A percentile compares a stretch with the other conserved stretches of the same genome.
Conservation (phyloP, 2,888 invertebrate genomes). For the Nezara viridula region DNA sequence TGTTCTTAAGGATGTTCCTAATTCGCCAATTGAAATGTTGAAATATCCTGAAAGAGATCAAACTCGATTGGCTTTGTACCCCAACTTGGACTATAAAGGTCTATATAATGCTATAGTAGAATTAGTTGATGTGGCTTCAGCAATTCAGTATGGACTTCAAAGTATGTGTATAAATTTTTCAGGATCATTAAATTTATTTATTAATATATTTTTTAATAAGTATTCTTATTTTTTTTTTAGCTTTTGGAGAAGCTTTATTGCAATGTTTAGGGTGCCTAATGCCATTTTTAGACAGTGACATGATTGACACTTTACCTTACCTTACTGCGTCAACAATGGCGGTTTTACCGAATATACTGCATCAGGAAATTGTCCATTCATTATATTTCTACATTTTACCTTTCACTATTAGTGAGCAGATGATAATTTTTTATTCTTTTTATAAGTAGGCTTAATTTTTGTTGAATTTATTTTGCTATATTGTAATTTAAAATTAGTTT, state of each 20-base stretch:
- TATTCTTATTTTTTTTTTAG: slow-evolving; percentile 70
- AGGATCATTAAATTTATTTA: slow-evolving; percentile 45
- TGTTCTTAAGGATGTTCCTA: slow-evolving; percentile 96
- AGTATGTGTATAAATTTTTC: slow-evolving; percentile 71
- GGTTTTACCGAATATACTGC: slow-evolving; percentile 88
- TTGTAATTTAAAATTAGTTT: background rate
- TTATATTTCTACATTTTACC: slow-evolving; percentile 96
- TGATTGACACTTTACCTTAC: slow-evolving; percentile 95
- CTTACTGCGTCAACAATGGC: slow-evolving; percentile 94
- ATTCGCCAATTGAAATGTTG: slow-evolving; percentile 92
- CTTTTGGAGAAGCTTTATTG: slow-evolving; percentile 92
- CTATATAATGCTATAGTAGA: slow-evolving; percentile 92
- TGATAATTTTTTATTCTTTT: background rate
- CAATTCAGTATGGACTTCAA: slow-evolving; percentile 89
- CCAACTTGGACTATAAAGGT: slow-evolving; percentile 96
- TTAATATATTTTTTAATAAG: background rate
- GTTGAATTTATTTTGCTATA: background rate
- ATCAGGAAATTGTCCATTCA: slow-evolving; percentile 94
- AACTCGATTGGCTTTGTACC: slow-evolving; percentile 90
- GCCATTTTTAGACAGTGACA: slow-evolving; percentile 95
- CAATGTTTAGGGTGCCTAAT: slow-evolving; percentile 95
- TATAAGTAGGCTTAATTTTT: background rate
- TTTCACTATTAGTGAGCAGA: slow-evolving; percentile 90
- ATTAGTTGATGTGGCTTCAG: slow-evolving; percentile 93
- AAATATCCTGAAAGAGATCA: slow-evolving; percentile 88